Evolutionary conservation across 2,113 vertebrate species (phyloP), one percentile per base, ranked within the genome.

Genomic region (Camelus dromedarius): DNA sequence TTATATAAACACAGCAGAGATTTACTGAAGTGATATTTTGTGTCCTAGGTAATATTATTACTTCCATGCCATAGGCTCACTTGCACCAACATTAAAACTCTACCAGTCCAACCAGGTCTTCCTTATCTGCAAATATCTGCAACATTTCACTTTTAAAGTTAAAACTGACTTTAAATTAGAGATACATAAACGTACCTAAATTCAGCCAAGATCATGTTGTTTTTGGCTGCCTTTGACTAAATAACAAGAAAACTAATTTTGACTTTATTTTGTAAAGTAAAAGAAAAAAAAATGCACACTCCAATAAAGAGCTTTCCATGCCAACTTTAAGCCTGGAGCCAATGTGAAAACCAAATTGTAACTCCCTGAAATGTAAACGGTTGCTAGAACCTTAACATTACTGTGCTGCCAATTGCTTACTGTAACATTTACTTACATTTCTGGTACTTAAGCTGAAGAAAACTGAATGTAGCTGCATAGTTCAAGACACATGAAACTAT

Each of bases 141-240:
- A 94, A 35, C 42, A 84, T 82, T 92, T 92, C 58, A 80, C 42
- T 81, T 97, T 92, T 72, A 30, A 93, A 90, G 46, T 84, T 75
- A 96, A 87, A 77, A 46, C 66, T 58, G 56, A 83, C 91, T 94
- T 93, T 85, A 86, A 93, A 69, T 46, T 82, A 92, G 50, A 96
- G 79, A 91, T 86, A 35, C n/a, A 82, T 80, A 77, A 88, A 96
- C 64, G 28, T 88, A 46, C 92, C 70, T 81, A 81, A 76, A 81
- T 81, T 92, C 58, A 96, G 81, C 79, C 69, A 89, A 96, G 76
- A 85, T 54, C n/a, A 54, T 84, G 89, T 76, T 91, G 62, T 92
- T 94, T 93, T 97, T 96, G 95, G 80, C 87, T 64, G 15, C 5
- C 20, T 90, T 84, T 94, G n/a, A 64, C 42, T 92, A 95, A 96